Percentiles rank a stretch among this genome's conserved stretches.
Evolutionary conservation across 1,140 invertebrate species (phyloP).

Genomic region (Nephotettix cincticeps): DNA sequence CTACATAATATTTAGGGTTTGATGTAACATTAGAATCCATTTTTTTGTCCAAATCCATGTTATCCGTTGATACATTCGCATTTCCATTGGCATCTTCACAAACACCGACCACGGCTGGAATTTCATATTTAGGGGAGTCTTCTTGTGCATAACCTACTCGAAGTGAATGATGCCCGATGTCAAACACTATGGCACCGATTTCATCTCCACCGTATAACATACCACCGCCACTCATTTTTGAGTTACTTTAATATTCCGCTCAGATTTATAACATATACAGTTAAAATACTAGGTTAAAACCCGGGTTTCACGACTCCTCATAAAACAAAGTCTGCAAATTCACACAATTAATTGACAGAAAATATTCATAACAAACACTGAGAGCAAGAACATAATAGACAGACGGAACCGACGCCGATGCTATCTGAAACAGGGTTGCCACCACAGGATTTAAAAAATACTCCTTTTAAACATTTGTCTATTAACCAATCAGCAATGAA

Average conservation of each 20-base stretch:
- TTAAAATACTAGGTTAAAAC: too few species aligned
- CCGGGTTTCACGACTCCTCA: too few species aligned
- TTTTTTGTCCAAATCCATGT: conserved; percentile 61
- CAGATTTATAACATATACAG: conserved; percentile 1
- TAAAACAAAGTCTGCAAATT: too few species aligned
- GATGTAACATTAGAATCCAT: conserved; percentile 51
- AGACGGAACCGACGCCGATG: too few species aligned
- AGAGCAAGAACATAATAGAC: too few species aligned
- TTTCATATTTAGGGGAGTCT: conserved; percentile 84
- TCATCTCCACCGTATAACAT: conserved; percentile 92
- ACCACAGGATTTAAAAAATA: too few species aligned
- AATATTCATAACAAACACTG: too few species aligned
- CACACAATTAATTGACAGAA: too few species aligned
- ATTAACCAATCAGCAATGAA: too few species aligned
- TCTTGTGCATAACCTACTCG: conserved; percentile 86
- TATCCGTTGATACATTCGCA: conserved; percentile 53
- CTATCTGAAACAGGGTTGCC: too few species aligned
- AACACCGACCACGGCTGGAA: conserved; percentile 74
- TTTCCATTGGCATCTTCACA: conserved; percentile 56
- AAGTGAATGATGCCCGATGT: conserved; percentile 89
- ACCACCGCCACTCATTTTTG: conserved; percentile 47
- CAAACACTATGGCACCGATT: conserved; percentile 96
- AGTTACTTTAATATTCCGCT: too few species aligned
- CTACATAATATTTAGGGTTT: conserved; percentile 70
- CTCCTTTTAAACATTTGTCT: too few species aligned